These are phyloP conservation scores for Molossus alvarezi DNA, from an alignment of 2,797 vertebrate genomes.

Conservation along the genomic window DNA sequence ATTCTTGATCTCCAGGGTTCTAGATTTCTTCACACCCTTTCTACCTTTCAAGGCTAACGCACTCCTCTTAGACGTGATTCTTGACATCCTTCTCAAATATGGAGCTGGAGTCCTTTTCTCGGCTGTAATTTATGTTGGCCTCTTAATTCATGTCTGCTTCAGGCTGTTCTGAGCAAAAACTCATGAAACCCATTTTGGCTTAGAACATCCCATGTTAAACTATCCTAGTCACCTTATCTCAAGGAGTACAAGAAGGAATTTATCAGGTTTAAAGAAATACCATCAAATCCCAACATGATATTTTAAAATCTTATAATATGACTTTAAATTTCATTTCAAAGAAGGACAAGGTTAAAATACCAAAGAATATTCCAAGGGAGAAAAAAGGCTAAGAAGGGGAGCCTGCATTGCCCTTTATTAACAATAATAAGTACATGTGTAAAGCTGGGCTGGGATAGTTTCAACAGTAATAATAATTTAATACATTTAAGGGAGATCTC, in stretches of 20 bases:
- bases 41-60: neutral
- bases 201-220: neutral
- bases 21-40: neutral
- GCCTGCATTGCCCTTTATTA: neutral
- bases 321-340: conserved; percentile 61
- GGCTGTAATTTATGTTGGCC: neutral
- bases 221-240: neutral
- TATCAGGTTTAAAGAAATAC: neutral
- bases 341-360: conserved; percentile 21
- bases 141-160: conserved; percentile 24
- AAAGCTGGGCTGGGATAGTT: neutral
- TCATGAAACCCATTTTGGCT: neutral
- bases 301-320: neutral
- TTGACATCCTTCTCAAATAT: neutral
- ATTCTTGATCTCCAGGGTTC: neutral
- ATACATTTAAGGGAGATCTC: neutral
- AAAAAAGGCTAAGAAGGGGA: neutral
- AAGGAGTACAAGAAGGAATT: neutral
- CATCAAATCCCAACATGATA: neutral
- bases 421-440: neutral
- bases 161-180: neutral
- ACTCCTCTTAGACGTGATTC: neutral
- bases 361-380: conserved; percentile 40
- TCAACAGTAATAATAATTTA: neutral
- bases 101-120: conserved; percentile 13